phyloP scores from a whole-genome alignment of 1,140 invertebrate species.

The Pseudomyrmex pallidus region DNA sequence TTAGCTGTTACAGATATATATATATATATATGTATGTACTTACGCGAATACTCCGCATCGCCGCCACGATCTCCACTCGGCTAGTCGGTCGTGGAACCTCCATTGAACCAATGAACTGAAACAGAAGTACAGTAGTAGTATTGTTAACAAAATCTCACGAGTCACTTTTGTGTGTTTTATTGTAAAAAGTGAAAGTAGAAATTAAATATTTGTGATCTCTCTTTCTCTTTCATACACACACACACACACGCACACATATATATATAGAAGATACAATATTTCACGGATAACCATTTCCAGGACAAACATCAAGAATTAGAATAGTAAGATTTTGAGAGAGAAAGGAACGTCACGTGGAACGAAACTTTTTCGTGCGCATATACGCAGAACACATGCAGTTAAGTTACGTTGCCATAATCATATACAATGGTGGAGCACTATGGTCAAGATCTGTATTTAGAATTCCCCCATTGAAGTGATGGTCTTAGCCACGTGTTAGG shows the following conservation, averaged over 20 bases:
- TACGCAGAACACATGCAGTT: not conserved
- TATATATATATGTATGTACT: slow-evolving; percentile 86
- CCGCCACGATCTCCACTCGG: slow-evolving; percentile 98
- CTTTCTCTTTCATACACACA: not conserved
- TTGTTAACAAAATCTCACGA: not conserved
- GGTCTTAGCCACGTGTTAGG: slow-evolving; percentile 69
- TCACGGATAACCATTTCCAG: not conserved
- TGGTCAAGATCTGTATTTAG: slow-evolving; percentile 62
- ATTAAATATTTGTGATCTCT: not conserved
- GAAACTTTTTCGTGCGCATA: not conserved
- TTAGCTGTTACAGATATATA: slow-evolving; percentile 41
- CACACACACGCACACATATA: not conserved
- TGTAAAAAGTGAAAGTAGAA: no score
- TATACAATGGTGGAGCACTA: not conserved
- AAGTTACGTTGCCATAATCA: slow-evolving; percentile 5
- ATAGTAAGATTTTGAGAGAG: not conserved
- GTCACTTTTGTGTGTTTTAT: no score
- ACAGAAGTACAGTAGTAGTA: slow-evolving; percentile 36
- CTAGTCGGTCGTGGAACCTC: slow-evolving; percentile 98
- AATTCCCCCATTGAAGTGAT: slow-evolving; percentile 67
- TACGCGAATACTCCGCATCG: slow-evolving; percentile 98
- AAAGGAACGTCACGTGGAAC: not conserved
- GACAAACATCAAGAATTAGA: not conserved
- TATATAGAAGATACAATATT: no score
- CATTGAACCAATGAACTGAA: slow-evolving; percentile 98